phyloP scores from a whole-genome alignment of 2,113 vertebrate species.

The Pollachius pollachius region DNA sequence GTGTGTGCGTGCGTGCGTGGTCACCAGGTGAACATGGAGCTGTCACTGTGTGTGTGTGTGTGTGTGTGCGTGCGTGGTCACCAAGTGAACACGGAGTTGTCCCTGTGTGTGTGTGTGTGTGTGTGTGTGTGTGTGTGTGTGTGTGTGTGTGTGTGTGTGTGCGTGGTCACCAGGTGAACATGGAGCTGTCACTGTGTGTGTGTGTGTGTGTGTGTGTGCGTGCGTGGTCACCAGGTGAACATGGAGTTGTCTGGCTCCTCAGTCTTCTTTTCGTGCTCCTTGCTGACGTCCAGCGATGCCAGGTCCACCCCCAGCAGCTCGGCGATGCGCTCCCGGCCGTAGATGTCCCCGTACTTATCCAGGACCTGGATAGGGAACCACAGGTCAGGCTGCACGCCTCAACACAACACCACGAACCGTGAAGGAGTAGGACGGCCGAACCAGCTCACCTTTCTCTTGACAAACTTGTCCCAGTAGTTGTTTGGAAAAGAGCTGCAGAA shows the following conservation, averaged over 20 bases:
- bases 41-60: no score
- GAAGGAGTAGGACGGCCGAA: background rate
- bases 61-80: no score
- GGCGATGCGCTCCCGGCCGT: slow-evolving; percentile 86
- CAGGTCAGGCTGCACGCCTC: background rate
- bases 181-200: no score
- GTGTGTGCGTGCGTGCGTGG: no score
- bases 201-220: no score
- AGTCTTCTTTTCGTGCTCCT: slow-evolving; percentile 81
- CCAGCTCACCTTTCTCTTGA: slow-evolving; percentile 86
- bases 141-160: no score
- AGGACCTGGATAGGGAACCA: slow-evolving; percentile 77
- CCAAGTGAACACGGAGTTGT: no score
- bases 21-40: no score
- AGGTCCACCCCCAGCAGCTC: slow-evolving; percentile 90
- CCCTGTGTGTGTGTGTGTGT: no score
- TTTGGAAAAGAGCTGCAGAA: slow-evolving; percentile 85
- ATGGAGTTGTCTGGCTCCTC: slow-evolving; percentile 81
- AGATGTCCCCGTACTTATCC: slow-evolving; percentile 92
- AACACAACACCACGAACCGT: no score
- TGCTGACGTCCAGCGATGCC: slow-evolving; percentile 86
- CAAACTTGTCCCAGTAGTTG: slow-evolving; percentile 97
- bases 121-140: background rate
- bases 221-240: slow-evolving; percentile 75
- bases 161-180: background rate